Percentiles rank a stretch among this genome's conserved stretches.
These are phyloP conservation scores for Equus przewalskii DNA, from an alignment of 2,113 vertebrate genomes.

Conservation along the genomic window DNA sequence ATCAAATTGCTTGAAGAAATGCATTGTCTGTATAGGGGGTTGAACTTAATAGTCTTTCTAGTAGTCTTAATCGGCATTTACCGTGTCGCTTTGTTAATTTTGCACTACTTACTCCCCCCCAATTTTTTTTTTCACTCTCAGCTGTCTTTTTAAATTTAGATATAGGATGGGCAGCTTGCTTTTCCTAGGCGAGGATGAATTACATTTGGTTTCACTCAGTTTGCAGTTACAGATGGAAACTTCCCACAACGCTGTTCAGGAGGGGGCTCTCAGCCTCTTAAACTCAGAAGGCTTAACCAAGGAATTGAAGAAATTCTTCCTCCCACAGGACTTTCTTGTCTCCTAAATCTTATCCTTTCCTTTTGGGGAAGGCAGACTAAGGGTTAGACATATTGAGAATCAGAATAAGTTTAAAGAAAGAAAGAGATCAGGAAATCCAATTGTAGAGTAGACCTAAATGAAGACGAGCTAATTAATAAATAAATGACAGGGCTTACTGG, in stretches of 20 bases:
- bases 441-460: constrained; percentile 1
- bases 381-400: neutral
- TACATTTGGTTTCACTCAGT: neutral
- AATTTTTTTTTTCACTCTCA: neutral
- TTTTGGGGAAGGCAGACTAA: constrained; percentile 1
- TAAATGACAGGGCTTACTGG: neutral
- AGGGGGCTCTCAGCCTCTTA: neutral
- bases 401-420: constrained; percentile 51
- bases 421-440: constrained; percentile 24
- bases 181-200: constrained; percentile 19
- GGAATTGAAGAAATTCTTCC: constrained; percentile 1
- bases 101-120: neutral
- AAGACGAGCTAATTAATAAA: constrained; percentile 57
- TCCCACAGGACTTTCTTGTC: neutral
- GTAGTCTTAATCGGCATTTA: neutral
- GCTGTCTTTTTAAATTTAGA: neutral
- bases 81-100: neutral
- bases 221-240: neutral
- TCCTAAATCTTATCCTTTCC: constrained; percentile 8
- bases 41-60: neutral
- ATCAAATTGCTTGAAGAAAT: neutral
- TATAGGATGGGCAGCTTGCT: neutral
- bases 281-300: constrained; percentile 3
- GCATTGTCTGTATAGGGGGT: neutral
- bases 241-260: neutral